Conservation (phyloP, 2,113 vertebrate species). For the Copsychus sechellarum region DNA sequence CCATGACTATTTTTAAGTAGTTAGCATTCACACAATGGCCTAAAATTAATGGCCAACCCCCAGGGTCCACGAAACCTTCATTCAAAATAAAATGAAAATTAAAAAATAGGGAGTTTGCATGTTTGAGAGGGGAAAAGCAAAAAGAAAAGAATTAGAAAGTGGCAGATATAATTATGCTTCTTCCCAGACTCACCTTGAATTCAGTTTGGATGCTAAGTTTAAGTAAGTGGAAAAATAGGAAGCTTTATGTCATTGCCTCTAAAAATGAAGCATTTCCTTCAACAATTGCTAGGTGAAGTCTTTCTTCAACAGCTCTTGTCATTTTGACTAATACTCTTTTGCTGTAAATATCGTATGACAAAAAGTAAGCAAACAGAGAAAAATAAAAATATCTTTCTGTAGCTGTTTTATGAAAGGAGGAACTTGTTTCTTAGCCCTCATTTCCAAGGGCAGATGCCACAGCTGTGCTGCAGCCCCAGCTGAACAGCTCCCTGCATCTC, state of each 20-base stretch:
- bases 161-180: not conserved
- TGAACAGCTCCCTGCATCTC: not conserved
- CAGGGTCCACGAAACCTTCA: not conserved
- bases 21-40: constrained; percentile 32
- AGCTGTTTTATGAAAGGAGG: not conserved
- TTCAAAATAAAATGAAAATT: not conserved
- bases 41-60: constrained; percentile 30
- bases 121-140: not conserved
- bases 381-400: constrained; percentile 3
- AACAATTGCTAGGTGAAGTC: not conserved
- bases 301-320: not conserved
- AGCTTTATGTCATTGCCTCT: not conserved
- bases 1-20: constrained; percentile 49
- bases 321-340: not conserved
- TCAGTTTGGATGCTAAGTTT: not conserved
- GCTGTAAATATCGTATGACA: not conserved
- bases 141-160: not conserved
- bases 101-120: not conserved
- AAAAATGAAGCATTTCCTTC: not conserved
- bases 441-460: not conserved
- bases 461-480: constrained; percentile 33
- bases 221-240: not conserved
- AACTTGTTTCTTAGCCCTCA: constrained; percentile 1
- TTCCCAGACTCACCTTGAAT: not conserved
- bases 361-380: not conserved